Evolutionary conservation across 1,140 invertebrate species (phyloP).

Genomic region (Thaumatotibia leucotreta): DNA sequence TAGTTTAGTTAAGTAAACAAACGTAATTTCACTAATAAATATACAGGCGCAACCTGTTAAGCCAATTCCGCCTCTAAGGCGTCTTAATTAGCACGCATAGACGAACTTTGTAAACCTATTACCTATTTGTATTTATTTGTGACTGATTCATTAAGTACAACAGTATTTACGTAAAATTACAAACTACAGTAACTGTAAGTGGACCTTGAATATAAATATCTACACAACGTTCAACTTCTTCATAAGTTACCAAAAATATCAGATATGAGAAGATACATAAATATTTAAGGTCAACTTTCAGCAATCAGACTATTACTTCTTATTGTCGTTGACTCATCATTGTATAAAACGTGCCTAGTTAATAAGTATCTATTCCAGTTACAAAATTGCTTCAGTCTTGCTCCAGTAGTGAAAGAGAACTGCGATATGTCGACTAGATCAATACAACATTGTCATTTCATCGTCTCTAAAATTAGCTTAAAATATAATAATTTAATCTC

Average conservation of each 20-base stretch:
- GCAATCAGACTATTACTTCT: background rate
- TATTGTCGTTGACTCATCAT: too few species aligned
- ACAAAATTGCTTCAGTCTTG: slow-evolving; percentile 22
- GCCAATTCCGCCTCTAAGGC: background rate
- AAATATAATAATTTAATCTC: slow-evolving; percentile 47
- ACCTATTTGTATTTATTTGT: background rate
- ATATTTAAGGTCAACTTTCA: too few species aligned
- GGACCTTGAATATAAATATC: background rate
- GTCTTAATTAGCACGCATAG: too few species aligned
- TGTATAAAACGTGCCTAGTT: background rate
- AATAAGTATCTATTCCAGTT: too few species aligned
- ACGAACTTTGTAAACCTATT: background rate
- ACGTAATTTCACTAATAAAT: slow-evolving; percentile 3
- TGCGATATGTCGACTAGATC: slow-evolving; percentile 50
- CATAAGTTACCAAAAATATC: too few species aligned
- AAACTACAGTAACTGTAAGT: background rate
- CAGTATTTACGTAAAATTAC: background rate
- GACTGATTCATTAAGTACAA: slow-evolving; percentile 6
- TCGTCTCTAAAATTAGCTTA: slow-evolving; percentile 30
- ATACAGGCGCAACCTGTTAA: background rate
- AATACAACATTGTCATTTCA: slow-evolving; percentile 53
- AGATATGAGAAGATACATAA: too few species aligned
- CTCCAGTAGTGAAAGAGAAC: background rate
- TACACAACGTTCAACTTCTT: background rate
- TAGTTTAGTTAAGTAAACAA: slow-evolving; percentile 1